A percentile compares a stretch with the other conserved stretches of the same genome.
phyloP scores from a whole-genome alignment of 2,113 vertebrate genomes.

The Poecilia latipinna region DNA sequence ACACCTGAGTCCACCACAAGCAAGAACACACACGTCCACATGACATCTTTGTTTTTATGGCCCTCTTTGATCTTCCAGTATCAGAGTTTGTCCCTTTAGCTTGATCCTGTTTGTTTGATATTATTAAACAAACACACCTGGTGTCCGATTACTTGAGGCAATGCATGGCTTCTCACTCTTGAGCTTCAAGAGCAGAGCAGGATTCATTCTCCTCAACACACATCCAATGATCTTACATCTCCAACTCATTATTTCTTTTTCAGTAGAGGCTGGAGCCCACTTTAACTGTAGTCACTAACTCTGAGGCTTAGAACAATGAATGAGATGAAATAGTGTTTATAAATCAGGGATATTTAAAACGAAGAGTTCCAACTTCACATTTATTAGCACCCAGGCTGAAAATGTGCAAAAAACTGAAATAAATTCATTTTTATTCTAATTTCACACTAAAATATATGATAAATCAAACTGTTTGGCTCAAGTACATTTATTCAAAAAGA shows the following conservation, averaged over 20 bases:
- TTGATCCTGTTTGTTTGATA: constrained; percentile 44
- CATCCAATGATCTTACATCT: constrained; percentile 33
- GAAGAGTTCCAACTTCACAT: neutral
- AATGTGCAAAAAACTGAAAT: neutral
- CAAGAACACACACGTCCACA: constrained; percentile 19
- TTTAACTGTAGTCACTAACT: constrained; percentile 20
- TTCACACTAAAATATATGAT: too few relatives aligned
- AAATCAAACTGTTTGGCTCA: too few relatives aligned
- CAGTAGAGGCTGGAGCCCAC: constrained; percentile 1
- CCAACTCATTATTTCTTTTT: constrained; percentile 24
- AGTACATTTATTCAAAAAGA: neutral
- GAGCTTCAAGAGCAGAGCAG: constrained; percentile 24
- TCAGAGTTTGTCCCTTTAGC: constrained; percentile 69
- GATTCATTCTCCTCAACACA: constrained; percentile 37
- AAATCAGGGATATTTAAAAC: neutral
- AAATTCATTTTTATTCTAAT: too few relatives aligned
- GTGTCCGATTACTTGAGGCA: constrained; percentile 41
- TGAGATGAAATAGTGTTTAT: neutral
- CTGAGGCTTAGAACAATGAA: neutral
- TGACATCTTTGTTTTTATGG: constrained; percentile 35
- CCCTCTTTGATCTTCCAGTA: constrained; percentile 77
- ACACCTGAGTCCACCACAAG: constrained; percentile 86
- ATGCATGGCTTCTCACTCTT: constrained; percentile 24
- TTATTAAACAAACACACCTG: constrained; percentile 68
- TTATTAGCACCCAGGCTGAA: too few relatives aligned